A percentile compares a stretch with the other conserved stretches of the same genome.
Evolutionary conservation across 1,140 invertebrate genomes (phyloP).

Genomic region (Venturia canescens): DNA sequence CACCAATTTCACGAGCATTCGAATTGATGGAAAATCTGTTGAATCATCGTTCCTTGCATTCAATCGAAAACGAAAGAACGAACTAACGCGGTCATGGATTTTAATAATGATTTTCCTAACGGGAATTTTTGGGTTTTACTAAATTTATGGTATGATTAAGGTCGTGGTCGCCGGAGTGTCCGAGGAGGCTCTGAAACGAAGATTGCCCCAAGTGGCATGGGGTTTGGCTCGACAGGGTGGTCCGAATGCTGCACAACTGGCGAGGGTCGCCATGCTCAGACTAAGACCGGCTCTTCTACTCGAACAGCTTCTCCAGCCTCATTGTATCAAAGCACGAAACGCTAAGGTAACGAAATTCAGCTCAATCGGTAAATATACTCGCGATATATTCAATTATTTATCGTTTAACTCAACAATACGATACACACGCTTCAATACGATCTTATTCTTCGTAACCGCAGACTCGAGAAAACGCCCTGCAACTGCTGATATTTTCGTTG

Average conservation of each 20-base stretch:
- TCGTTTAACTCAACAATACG: too few species aligned
- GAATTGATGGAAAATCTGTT: too few species aligned
- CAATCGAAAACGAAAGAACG: too few species aligned
- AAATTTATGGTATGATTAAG: conserved; percentile 56
- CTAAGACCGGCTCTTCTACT: conserved; percentile 81
- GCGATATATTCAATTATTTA: conserved; percentile 1
- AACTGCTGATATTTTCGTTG: conserved; percentile 86
- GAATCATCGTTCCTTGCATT: too few species aligned
- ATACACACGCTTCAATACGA: too few species aligned
- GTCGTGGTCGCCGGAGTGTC: conserved; percentile 69
- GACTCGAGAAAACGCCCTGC: conserved; percentile 86
- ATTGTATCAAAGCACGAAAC: conserved; percentile 82
- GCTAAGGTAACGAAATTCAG: conserved; percentile 75
- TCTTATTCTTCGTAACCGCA: conserved; percentile 58
- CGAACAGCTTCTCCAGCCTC: conserved; percentile 79
- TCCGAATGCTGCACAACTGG: conserved; percentile 78
- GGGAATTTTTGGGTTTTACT: too few species aligned
- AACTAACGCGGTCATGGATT: too few species aligned
- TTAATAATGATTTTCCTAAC: too few species aligned
- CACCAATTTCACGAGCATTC: too few species aligned
- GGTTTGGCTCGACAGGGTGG: conserved; percentile 80
- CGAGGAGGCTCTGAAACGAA: conserved; percentile 71
- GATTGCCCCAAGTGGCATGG: conserved; percentile 76
- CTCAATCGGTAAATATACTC: neutral
- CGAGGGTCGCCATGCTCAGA: conserved; percentile 82